Evolutionary conservation across 2,797 vertebrate genomes (phyloP).

Genomic region (Hyperoplus immaculatus): DNA sequence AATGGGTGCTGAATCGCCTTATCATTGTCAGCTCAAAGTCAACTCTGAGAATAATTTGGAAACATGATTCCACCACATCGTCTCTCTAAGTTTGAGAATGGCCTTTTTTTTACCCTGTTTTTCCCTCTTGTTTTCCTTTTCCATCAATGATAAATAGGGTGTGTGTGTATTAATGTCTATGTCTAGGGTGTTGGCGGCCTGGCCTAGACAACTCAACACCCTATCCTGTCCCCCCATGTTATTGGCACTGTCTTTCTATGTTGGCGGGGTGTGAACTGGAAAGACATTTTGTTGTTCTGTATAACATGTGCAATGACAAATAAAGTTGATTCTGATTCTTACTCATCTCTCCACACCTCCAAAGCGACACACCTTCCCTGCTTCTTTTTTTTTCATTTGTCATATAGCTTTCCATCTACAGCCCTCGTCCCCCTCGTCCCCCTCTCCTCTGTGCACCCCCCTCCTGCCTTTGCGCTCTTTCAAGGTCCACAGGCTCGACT

Average conservation of each 20-base stretch:
- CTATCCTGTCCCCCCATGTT: too few relatives aligned
- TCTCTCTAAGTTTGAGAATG: not conserved
- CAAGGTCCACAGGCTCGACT: conserved; percentile 84
- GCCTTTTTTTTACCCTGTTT: too few relatives aligned
- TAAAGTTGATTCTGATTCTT: not conserved
- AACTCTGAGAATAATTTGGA: not conserved
- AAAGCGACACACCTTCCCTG: conserved; percentile 58
- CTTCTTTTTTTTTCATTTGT: conserved; percentile 36
- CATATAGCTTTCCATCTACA: conserved; percentile 56
- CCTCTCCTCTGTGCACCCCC: conserved; percentile 10
- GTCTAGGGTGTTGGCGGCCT: too few relatives aligned
- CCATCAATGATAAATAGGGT: too few relatives aligned
- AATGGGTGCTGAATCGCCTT: not conserved
- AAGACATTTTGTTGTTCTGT: too few relatives aligned
- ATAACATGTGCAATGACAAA: too few relatives aligned
- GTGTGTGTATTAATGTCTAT: too few relatives aligned
- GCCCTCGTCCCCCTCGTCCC: conserved; percentile 6
- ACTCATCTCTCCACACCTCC: conserved; percentile 5
- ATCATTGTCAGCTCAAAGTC: not conserved
- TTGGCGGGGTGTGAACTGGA: too few relatives aligned
- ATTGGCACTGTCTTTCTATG: too few relatives aligned
- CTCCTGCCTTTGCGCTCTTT: conserved; percentile 74
- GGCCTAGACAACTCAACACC: too few relatives aligned
- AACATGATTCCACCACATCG: conserved; percentile 3
- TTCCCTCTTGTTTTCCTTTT: too few relatives aligned